These are phyloP conservation scores for Diarsia brunnea DNA, from an alignment of 2,888 invertebrate species.

Conservation along the genomic window DNA sequence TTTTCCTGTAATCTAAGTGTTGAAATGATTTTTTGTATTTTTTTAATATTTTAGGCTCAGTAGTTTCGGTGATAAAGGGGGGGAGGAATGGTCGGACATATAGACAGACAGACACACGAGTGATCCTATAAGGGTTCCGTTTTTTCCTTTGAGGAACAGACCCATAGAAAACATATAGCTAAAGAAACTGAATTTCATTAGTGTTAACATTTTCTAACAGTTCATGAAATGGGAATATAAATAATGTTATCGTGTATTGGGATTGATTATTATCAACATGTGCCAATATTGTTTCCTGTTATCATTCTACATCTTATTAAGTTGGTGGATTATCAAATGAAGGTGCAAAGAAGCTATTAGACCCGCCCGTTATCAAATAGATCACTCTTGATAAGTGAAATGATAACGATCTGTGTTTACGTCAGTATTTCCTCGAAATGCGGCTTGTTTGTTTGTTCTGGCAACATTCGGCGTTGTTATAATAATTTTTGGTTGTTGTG, in stretches of 20 bases:
- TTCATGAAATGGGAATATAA: background rate
- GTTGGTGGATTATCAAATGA: conserved; percentile 15
- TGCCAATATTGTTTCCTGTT: background rate
- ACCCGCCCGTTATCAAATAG: background rate
- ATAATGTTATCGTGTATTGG: background rate
- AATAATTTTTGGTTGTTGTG: conserved; percentile 28
- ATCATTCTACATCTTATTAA: conserved; percentile 5
- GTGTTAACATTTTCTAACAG: background rate
- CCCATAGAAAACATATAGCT: no score
- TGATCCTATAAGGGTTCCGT: no score
- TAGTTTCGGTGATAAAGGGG: no score
- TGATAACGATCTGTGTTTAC: conserved; percentile 21
- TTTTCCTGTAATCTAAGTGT: no score
- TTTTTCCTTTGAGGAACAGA: no score
- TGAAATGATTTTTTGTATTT: no score
- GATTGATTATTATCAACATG: background rate
- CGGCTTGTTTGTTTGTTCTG: background rate
- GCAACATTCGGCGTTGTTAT: conserved; percentile 1
- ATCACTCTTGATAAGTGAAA: conserved; percentile 15
- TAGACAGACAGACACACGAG: no score
- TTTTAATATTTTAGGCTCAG: no score
- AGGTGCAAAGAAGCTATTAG: background rate
- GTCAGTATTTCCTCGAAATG: conserved; percentile 8
- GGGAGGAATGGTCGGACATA: no score
- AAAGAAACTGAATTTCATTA: background rate